Evolutionary conservation across 2,113 vertebrate genomes (phyloP), one percentile per base, ranked within the genome.

Genomic region (Centropus bengalensis): DNA sequence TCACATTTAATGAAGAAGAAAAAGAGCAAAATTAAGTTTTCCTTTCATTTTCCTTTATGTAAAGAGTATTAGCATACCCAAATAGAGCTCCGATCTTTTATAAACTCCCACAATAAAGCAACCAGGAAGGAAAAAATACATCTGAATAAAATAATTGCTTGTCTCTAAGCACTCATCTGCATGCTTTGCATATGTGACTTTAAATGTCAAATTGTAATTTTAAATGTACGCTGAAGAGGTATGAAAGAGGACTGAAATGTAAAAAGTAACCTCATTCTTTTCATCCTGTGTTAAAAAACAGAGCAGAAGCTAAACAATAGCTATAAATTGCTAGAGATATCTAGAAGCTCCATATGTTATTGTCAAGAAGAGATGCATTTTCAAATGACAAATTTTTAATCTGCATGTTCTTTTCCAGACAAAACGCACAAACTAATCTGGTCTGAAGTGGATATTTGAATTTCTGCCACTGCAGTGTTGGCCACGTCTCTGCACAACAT

Each of bases 41-140:
- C n/a, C 59, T 70, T 58, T 87, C 10, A 58, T 0, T 0, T 54
- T 18, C 59, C 51, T 27, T 36, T 18, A 58, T 1, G 2, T 18
- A 74, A 55, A 51, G 12, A 66, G 22, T 23, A 66, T 13, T 40
- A 74, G 21, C 40, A 81, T 14, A 77, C 5, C 14, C 15, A 66
- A 80, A 74, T 0, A 82, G 23, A 78, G 73, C 21, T 26, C 28
- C 36, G 20, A 28, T 45, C 14, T 56, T 77, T 49, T 30, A 4
- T 15, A 27, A 87, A 67, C 22, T 58, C 20, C 62, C 68, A 20
- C 36, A 76, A n/a, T 81, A 45, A 71, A 52, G 12, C 55, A 63
- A 51, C 12, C 8, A n/a, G 26, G 54, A 93, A 71, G 40, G 7
- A n/a, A 64, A 69, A 47, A 40, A 68, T 11, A 2, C 4, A 47